These are phyloP conservation scores for Myiotriccus ornatus DNA, from an alignment of 2,797 vertebrate genomes.

Conservation along the genomic window DNA sequence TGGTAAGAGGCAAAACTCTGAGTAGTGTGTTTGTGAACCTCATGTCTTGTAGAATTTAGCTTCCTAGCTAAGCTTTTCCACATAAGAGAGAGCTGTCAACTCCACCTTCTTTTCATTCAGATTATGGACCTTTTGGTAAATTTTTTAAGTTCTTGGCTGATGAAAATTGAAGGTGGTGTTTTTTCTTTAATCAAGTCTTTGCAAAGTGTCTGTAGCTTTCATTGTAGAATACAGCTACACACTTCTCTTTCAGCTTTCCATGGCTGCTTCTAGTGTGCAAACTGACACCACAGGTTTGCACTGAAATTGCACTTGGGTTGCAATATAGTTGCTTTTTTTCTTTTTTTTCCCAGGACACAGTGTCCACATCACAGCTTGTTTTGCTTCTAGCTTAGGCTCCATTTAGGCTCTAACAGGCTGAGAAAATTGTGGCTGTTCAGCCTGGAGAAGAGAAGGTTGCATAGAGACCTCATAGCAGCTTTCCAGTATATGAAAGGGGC, in stretches of 20 bases:
- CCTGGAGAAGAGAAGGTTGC: not conserved
- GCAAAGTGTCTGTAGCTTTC: not conserved
- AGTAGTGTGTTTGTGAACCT: not conserved
- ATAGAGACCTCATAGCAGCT: not conserved
- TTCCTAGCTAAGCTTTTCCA: not conserved
- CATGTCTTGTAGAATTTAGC: not conserved
- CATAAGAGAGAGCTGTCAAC: not conserved
- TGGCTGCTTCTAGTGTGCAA: not conserved
- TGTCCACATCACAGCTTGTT: not conserved
- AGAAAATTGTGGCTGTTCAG: not conserved
- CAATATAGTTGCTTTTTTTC: not conserved
- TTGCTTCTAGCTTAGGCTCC: not conserved
- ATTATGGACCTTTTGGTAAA: not conserved
- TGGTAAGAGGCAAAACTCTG: not conserved
- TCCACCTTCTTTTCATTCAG: not conserved
- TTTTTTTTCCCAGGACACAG: not conserved
- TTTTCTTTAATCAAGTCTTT: not conserved
- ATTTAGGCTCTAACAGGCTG: not conserved
- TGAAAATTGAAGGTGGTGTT: not conserved
- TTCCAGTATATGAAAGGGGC: not conserved
- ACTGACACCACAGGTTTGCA: not conserved
- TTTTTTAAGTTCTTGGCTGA: not conserved
- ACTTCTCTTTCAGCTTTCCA: not conserved
- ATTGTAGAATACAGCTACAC: not conserved
- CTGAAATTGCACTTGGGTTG: not conserved